These are phyloP conservation scores for Entomyzon cyanotis DNA, from an alignment of 2,113 vertebrate species.

Conservation along the genomic window DNA sequence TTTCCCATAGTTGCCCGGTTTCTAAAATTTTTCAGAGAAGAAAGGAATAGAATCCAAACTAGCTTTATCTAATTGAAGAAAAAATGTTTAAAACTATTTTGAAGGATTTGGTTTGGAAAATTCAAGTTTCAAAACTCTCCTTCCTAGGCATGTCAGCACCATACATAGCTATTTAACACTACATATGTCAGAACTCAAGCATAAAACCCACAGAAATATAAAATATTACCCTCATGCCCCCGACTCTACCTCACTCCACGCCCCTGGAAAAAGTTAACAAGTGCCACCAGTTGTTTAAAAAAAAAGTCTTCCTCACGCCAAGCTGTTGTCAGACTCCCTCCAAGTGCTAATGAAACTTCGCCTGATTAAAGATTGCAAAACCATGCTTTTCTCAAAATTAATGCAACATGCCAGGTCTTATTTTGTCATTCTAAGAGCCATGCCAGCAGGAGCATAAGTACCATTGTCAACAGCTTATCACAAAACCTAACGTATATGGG, in stretches of 20 bases:
- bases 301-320: neutral
- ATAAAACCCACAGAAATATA: neutral
- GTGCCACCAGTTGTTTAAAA: neutral
- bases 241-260: neutral
- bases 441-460: neutral
- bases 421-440: neutral
- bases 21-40: neutral
- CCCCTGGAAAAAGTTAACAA: neutral
- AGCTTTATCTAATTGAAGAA: neutral
- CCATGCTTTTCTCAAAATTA: neutral
- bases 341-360: neutral
- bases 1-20: neutral
- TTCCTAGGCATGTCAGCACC: neutral
- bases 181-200: neutral
- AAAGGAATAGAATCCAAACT: neutral
- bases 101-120: neutral
- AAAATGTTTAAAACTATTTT: neutral
- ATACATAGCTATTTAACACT: neutral
- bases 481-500: neutral
- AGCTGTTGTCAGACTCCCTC: neutral
- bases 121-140: neutral
- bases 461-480: neutral
- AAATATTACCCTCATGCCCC: neutral
- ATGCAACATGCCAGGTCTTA: neutral
- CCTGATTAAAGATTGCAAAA: slow-evolving; percentile 12